Evolutionary conservation across 2,113 vertebrate genomes (phyloP).

Genomic region (Peromyscus maniculatus): DNA sequence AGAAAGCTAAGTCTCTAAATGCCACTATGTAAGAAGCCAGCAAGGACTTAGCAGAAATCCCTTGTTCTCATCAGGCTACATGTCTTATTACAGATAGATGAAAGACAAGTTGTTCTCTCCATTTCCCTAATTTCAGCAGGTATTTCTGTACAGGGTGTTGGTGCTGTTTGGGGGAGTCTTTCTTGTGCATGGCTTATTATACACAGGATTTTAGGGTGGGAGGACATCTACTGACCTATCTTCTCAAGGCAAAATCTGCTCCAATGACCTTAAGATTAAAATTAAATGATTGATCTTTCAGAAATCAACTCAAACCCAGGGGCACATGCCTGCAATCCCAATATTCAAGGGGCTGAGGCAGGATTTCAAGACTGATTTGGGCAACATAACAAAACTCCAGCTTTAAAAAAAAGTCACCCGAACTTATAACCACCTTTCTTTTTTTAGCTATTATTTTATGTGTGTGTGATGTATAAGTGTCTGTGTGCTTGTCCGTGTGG

Average conservation of each 20-base stretch:
- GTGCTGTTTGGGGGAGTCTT: not conserved
- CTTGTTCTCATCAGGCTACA: not conserved
- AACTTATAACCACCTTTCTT: not conserved
- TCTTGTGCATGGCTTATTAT: not conserved
- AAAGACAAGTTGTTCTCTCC: conserved; percentile 31
- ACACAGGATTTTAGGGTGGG: not conserved
- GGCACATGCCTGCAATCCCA: not conserved
- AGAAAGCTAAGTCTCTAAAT: conserved; percentile 51
- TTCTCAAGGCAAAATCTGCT: not conserved
- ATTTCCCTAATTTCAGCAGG: conserved; percentile 58
- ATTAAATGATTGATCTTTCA: not conserved
- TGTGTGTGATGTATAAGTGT: not conserved
- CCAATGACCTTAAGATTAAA: conserved; percentile 14
- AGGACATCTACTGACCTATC: not conserved
- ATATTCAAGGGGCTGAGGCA: not conserved
- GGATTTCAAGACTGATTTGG: not conserved
- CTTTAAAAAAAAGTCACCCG: not conserved
- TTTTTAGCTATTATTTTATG: not conserved
- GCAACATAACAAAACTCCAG: not conserved
- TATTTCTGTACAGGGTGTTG: not conserved
- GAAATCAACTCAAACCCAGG: conserved; percentile 1
- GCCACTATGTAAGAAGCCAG: not conserved
- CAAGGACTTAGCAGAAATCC: conserved; percentile 30
- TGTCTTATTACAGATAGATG: conserved; percentile 37
- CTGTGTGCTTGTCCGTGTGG: not conserved